Evolutionary conservation across 2,113 vertebrate species (phyloP), one percentile per base, ranked within the genome.

Genomic region (Bubalus kerabau): DNA sequence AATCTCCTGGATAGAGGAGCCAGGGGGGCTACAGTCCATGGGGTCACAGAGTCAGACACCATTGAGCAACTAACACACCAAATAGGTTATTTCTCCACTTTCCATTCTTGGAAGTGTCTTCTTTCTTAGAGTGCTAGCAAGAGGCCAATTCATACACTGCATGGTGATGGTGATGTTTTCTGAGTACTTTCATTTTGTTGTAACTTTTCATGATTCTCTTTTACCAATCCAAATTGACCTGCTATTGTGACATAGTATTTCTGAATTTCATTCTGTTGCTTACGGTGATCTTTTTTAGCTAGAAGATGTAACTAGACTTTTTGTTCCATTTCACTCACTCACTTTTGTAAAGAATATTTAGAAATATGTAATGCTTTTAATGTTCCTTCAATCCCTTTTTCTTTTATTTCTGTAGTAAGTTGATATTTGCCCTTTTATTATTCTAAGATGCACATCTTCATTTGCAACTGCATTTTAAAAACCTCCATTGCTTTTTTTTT

Each of bases 371-470:
- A 98, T 11, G 97, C 93, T 98, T 99, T 99, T 90, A 99, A 98
- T 92, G 99, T 98, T 99, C 99, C 94, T 99, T 99, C 80, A 99
- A 97, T 96, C 98, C 99, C 98, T 98, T 99, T 99, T 99, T 99
- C 99, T 98, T 99, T 99, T 98, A 99, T 98, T 98, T 99, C 99
- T 64, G 98, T 98, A 97, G 95, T 99, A 98, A 99, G 98, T 78
- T 99, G 99, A 95, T 98, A 99, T 98, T 99, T 99, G 95, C 99
- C 99, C 99, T 99, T 99, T 98, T 99, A 99, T 98, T 99, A 99
- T 98, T 99, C 99, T 67, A 98, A 74, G 94, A 94, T 97, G 98
- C 98, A 99, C 95, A 99, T 98, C 98, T 98, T 99, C 98, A 98
- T 97, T 98, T 99, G 99, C 90, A 99, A 99, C 99, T 99, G 99